phyloP scores from a whole-genome alignment of 2,113 vertebrate species.

The Microtus richardsoni region DNA sequence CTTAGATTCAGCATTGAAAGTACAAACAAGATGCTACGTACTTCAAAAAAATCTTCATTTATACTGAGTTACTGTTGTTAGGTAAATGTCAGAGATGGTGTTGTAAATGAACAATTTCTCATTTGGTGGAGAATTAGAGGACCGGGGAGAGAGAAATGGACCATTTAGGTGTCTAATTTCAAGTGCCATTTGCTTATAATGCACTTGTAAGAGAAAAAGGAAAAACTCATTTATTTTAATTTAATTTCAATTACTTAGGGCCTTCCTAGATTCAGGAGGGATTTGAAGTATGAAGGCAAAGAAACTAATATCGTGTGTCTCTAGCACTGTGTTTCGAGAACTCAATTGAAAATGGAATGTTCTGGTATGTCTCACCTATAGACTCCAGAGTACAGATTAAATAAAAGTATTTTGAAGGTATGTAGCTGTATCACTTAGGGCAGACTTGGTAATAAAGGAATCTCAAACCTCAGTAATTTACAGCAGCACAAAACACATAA shows the following conservation, averaged over 20 bases:
- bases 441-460: conserved; percentile 22
- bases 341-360: conserved; percentile 28
- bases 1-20: background rate
- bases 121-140: conserved; percentile 54
- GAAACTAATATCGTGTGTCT: conserved; percentile 21
- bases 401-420: background rate
- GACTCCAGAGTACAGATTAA: conserved; percentile 22
- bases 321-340: background rate
- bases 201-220: conserved; percentile 19
- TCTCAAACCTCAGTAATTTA: conserved; percentile 21
- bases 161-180: conserved; percentile 54
- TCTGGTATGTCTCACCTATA: background rate
- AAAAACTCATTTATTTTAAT: conserved; percentile 56
- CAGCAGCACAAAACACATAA: background rate
- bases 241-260: conserved; percentile 48
- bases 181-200: conserved; percentile 52
- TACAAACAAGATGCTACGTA: background rate
- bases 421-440: conserved; percentile 11
- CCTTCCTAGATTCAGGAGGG: conserved; percentile 48
- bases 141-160: conserved; percentile 25
- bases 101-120: background rate
- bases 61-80: background rate
- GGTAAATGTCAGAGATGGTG: background rate
- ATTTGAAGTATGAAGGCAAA: conserved; percentile 30
- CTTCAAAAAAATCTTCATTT: conserved; percentile 36